phyloP scores from a whole-genome alignment of 2,113 vertebrate genomes.

The Gnathonemus longibarbis region DNA sequence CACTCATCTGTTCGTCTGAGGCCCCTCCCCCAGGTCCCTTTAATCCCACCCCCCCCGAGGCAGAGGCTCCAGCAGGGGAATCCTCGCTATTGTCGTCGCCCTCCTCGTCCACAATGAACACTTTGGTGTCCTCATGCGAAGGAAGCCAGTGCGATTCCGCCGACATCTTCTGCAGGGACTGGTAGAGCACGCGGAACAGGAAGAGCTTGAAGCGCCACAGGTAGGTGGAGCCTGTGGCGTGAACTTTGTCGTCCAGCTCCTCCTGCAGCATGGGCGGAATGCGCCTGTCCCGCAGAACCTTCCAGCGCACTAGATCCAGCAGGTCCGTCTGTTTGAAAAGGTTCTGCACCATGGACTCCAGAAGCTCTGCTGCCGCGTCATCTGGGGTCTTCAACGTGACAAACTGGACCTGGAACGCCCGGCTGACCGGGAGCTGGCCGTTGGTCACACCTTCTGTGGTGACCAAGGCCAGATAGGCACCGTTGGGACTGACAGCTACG shows the following conservation, averaged over 20 bases:
- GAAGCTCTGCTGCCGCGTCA: conserved; percentile 70
- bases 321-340: conserved; percentile 82
- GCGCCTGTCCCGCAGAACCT: conserved; percentile 75
- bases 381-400: conserved; percentile 81
- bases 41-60: conserved; percentile 43
- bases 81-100: conserved; percentile 34
- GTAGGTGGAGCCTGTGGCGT: conserved; percentile 69
- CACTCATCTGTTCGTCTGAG: conserved; percentile 67
- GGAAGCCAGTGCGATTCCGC: conserved; percentile 66
- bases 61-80: conserved; percentile 42
- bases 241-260: conserved; percentile 78
- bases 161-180: conserved; percentile 71
- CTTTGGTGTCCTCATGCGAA: conserved; percentile 53
- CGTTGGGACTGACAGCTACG: conserved; percentile 76
- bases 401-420: conserved; percentile 81
- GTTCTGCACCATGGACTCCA: conserved; percentile 74
- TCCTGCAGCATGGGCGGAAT: conserved; percentile 76
- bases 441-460: conserved; percentile 75
- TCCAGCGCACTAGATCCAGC: conserved; percentile 83
- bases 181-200: conserved; percentile 71
- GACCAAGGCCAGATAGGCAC: conserved; percentile 75
- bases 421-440: conserved; percentile 64
- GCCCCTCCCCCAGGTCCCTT: conserved; percentile 43
- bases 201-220: conserved; percentile 90
- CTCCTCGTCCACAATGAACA: conserved; percentile 57